Percentiles rank a stretch among this genome's conserved stretches.
Conservation (phyloP, 2,888 invertebrate genomes). For the Euproctis similis region DNA sequence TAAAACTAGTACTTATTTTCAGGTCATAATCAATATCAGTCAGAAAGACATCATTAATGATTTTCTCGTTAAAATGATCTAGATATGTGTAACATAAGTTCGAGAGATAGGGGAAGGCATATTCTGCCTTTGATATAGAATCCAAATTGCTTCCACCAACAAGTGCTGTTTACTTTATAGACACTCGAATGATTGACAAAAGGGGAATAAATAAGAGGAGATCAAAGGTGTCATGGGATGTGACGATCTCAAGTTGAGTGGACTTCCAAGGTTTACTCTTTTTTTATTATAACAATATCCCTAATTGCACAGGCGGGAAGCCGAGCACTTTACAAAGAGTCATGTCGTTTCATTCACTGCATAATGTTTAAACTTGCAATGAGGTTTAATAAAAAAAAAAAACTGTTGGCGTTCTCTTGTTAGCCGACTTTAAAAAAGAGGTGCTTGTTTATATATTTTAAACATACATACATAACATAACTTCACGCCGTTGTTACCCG, state of each 20-base stretch:
- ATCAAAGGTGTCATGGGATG: slow-evolving; percentile 20
- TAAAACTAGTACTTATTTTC: slow-evolving; percentile 2
- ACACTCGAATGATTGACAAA: slow-evolving; percentile 24
- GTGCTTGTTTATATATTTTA: too few relatives aligned
- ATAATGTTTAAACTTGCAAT: slow-evolving; percentile 4
- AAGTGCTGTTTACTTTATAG: slow-evolving; percentile 24
- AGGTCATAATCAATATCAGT: slow-evolving; percentile 5
- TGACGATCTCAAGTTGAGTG: slow-evolving; percentile 16
- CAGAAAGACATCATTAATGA: slow-evolving; percentile 15
- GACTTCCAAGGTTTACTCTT: slow-evolving; percentile 13
- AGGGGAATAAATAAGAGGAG: slow-evolving; percentile 21
- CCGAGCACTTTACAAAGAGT: slow-evolving; percentile 3
- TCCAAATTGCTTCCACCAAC: slow-evolving; percentile 26
- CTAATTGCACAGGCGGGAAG: slow-evolving; percentile 19
- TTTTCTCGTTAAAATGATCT: slow-evolving; percentile 15
- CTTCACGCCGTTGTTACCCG: too few relatives aligned
- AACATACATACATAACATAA: too few relatives aligned
- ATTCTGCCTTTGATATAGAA: slow-evolving; percentile 22
- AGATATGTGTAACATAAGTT: too few relatives aligned
- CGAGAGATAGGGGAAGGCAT: slow-evolving; percentile 13
- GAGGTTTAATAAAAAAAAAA: slow-evolving; percentile 4
- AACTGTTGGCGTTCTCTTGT: too few relatives aligned
- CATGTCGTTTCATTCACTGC: slow-evolving; percentile 5
- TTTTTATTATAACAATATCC: slow-evolving; percentile 24
- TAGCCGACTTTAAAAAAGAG: too few relatives aligned